phyloP scores from a whole-genome alignment of 1,140 invertebrate species.

The Proctacanthus coquilletti region DNA sequence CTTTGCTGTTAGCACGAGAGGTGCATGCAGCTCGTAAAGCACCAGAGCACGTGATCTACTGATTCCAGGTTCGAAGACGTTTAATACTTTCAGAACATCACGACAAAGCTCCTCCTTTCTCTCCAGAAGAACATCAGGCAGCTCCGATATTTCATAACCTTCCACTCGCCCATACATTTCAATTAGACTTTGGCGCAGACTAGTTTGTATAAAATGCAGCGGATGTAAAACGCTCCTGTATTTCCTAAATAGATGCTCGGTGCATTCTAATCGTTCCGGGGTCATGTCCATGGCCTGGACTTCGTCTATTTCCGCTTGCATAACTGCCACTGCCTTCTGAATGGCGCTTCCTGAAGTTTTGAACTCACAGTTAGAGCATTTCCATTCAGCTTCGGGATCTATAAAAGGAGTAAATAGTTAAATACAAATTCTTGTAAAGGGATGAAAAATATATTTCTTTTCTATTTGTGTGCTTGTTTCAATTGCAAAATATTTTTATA shows the following conservation, averaged over 20 bases:
- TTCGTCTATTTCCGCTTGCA: slow-evolving; percentile 43
- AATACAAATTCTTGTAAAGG: background rate
- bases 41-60: slow-evolving; percentile 58
- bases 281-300: slow-evolving; percentile 30
- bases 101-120: slow-evolving; percentile 57
- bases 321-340: slow-evolving; percentile 35
- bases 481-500: slow-evolving; percentile 2
- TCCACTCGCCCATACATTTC: slow-evolving; percentile 60
- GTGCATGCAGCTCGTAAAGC: slow-evolving; percentile 62
- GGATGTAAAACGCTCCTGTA: slow-evolving; percentile 52
- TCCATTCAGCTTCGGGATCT: slow-evolving; percentile 47
- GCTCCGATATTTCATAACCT: slow-evolving; percentile 51
- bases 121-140: slow-evolving; percentile 53
- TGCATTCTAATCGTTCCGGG: slow-evolving; percentile 16
- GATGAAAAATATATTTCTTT: too few species aligned
- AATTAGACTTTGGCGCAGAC: slow-evolving; percentile 45
- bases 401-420: slow-evolving; percentile 6
- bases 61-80: slow-evolving; percentile 58
- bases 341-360: slow-evolving; percentile 40
- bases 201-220: slow-evolving; percentile 47
- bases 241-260: slow-evolving; percentile 41
- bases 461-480: too few species aligned
- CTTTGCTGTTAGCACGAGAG: slow-evolving; percentile 50
- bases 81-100: slow-evolving; percentile 46
- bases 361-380: slow-evolving; percentile 53